A percentile compares a stretch with the other conserved stretches of the same genome.
Conservation (phyloP, 2,113 vertebrate genomes). For the Chelonoidis abingdonii region DNA sequence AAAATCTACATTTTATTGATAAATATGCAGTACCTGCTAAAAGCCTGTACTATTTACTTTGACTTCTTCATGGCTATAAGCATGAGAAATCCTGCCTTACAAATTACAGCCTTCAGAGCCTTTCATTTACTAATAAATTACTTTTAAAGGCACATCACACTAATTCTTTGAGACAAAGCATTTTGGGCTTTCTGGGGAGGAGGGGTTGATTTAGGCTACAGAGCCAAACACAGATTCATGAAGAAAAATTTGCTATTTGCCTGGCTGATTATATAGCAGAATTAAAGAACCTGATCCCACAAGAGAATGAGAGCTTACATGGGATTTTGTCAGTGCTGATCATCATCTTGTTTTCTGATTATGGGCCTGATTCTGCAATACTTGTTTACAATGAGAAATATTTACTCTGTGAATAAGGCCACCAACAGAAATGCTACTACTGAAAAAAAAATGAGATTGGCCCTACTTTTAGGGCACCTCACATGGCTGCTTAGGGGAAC, state of each 20-base stretch:
- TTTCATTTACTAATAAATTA: slow-evolving; percentile 8
- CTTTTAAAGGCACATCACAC: neutral
- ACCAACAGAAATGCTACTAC: neutral
- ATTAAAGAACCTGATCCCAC: neutral
- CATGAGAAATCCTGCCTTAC: neutral
- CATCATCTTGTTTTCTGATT: neutral
- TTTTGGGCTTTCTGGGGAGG: neutral
- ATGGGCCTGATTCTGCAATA: neutral
- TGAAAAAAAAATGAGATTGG: neutral
- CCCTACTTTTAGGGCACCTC: neutral
- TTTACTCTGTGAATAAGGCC: neutral
- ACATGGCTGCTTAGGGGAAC: neutral
- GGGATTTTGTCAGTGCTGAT: neutral
- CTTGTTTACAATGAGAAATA: neutral
- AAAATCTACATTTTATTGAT: neutral
- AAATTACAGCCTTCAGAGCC: neutral
- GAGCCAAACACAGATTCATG: neutral
- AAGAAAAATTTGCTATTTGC: neutral
- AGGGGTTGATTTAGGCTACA: neutral
- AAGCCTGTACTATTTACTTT: neutral
- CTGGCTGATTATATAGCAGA: neutral
- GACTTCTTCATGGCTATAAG: neutral
- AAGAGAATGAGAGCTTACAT: neutral
- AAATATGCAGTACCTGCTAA: neutral
- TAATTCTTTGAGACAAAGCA: neutral